Evolutionary conservation across 2,888 invertebrate genomes (phyloP).

Genomic region (Eupithecia subumbrata): DNA sequence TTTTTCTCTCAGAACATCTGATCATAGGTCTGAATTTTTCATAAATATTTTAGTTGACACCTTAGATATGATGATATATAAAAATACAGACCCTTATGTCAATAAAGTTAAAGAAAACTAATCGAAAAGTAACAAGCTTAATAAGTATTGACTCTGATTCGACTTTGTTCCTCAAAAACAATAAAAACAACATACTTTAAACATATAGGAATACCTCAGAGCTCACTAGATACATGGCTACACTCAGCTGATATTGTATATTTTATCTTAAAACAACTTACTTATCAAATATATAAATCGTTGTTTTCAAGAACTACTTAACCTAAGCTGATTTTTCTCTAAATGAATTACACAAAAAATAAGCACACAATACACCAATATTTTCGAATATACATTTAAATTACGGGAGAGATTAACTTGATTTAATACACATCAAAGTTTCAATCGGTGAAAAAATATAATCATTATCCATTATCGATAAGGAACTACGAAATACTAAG

Average conservation of each 20-base stretch:
- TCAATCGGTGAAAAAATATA: constrained; percentile 31
- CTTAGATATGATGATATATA: background rate
- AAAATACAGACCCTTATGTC: background rate
- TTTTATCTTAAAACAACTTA: background rate
- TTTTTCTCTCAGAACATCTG: background rate
- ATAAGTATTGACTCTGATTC: background rate
- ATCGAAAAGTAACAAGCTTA: background rate
- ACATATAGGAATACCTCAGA: background rate
- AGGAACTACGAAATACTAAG: constrained; percentile 36
- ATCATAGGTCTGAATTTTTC: background rate
- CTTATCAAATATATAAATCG: background rate
- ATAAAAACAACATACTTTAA: background rate
- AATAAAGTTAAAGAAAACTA: background rate
- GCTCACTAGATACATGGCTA: background rate
- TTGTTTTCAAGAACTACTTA: background rate
- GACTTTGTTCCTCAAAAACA: background rate
- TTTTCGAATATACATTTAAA: background rate
- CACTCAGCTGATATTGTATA: background rate
- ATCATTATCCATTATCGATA: constrained; percentile 9
- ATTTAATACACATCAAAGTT: background rate
- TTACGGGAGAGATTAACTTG: background rate
- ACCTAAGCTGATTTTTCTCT: background rate
- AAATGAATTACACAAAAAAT: background rate
- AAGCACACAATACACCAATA: background rate
- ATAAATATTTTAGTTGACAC: background rate